Conservation (phyloP, 2,113 vertebrate species). For the Dasyornis broadbenti region DNA sequence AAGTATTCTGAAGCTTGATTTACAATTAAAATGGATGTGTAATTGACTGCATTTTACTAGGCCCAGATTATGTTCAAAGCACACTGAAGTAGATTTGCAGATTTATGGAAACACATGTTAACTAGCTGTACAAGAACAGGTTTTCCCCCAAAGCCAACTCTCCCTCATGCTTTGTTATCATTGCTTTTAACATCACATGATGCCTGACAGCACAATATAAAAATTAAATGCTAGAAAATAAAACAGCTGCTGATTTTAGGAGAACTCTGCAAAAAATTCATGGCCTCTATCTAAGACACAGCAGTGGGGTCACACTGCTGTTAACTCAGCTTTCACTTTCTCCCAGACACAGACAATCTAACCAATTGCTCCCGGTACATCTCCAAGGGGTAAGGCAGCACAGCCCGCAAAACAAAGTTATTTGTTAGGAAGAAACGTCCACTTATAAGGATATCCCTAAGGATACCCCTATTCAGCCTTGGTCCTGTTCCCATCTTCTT, state of each 20-base stretch:
- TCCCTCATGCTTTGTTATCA: not conserved
- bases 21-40: conserved; percentile 60
- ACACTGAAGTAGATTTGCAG: conserved; percentile 34
- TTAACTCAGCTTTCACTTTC: not conserved
- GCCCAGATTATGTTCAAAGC: conserved; percentile 59
- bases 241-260: conserved; percentile 13
- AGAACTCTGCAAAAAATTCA: not conserved
- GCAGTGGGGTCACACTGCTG: not conserved
- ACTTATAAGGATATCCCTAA: not conserved
- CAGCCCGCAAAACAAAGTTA: not conserved
- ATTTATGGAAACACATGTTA: conserved; percentile 50
- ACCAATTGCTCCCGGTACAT: not conserved
- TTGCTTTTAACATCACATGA: conserved; percentile 9
- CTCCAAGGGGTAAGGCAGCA: not conserved
- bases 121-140: not conserved
- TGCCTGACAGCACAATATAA: not conserved
- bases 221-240: conserved; percentile 29
- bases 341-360: not conserved
- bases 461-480: not conserved
- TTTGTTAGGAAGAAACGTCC: not conserved
- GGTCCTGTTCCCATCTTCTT: not conserved
- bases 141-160: not conserved
- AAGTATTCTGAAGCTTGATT: conserved; percentile 58
- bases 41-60: conserved; percentile 50
- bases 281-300: not conserved